Evolutionary conservation across 2,888 invertebrate genomes (phyloP).

Genomic region (Monoplex corrugatus): DNA sequence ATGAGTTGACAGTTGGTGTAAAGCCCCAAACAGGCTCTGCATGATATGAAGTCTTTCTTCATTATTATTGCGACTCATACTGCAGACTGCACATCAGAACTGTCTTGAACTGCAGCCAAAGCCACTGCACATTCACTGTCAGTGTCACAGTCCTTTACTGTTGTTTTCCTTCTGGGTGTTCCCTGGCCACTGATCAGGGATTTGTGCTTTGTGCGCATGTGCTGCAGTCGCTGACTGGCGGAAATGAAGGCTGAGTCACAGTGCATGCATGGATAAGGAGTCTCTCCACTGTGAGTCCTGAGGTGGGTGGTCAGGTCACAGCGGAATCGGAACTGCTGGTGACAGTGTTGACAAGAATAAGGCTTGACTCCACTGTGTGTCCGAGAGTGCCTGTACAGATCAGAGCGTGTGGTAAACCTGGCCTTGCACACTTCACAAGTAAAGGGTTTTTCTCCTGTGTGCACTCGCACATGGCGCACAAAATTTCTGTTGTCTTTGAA

Average conservation of each 20-base stretch:
- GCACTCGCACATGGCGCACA: neutral
- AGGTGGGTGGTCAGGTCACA: constrained; percentile 1
- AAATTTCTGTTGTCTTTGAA: constrained; percentile 8
- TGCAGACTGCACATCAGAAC: too few species aligned
- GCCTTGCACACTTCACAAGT: neutral
- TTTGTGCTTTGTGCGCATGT: neutral
- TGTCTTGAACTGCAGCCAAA: too few species aligned
- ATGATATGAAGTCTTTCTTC: too few species aligned
- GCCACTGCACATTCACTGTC: too few species aligned
- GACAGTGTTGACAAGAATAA: neutral
- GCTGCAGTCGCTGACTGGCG: constrained; percentile 10
- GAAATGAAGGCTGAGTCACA: neutral
- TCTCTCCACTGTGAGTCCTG: neutral
- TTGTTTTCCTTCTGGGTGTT: too few species aligned
- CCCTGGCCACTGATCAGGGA: neutral
- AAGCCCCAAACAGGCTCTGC: too few species aligned
- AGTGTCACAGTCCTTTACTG: too few species aligned
- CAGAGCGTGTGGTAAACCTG: neutral
- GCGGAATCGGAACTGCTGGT: neutral
- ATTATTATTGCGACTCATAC: too few species aligned
- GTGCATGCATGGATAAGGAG: neutral
- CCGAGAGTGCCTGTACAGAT: neutral
- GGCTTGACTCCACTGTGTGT: neutral
- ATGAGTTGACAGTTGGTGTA: too few species aligned
- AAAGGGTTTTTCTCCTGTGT: neutral